These are phyloP conservation scores for Eonycteris spelaea DNA, from an alignment of 2,113 vertebrate species.

Conservation along the genomic window DNA sequence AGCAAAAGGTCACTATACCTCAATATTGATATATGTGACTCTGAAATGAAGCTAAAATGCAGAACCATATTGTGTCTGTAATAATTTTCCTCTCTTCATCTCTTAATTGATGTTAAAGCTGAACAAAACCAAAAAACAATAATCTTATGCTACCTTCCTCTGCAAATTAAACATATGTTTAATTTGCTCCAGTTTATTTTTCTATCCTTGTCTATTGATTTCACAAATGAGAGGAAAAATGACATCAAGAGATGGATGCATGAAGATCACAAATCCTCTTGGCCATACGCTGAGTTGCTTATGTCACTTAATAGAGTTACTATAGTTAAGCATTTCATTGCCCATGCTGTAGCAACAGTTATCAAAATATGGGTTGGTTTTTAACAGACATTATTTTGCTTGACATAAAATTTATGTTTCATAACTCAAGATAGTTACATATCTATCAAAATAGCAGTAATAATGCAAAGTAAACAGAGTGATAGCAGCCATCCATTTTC, in stretches of 20 bases:
- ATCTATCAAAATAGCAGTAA: neutral
- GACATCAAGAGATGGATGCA: neutral
- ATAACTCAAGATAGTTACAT: neutral
- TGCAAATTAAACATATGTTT: neutral
- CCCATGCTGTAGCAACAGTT: neutral
- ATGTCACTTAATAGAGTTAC: neutral
- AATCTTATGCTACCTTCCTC: neutral
- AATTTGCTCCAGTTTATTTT: neutral
- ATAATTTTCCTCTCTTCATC: neutral
- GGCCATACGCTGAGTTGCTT: neutral
- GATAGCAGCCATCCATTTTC: neutral
- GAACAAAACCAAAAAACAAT: neutral
- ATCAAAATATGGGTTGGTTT: neutral
- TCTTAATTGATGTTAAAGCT: neutral
- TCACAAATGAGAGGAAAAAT: neutral
- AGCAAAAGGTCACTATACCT: neutral
- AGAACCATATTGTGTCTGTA: neutral
- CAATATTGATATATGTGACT: neutral
- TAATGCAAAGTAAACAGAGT: neutral
- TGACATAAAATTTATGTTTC: conserved; percentile 36
- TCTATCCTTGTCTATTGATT: neutral
- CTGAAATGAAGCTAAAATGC: neutral
- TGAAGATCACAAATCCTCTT: neutral
- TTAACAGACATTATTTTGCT: neutral
- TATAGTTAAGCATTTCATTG: neutral